Base-by-base conservation (phyloP, 2,797 vertebrate species). In the Clarias platycephalus region DNA sequence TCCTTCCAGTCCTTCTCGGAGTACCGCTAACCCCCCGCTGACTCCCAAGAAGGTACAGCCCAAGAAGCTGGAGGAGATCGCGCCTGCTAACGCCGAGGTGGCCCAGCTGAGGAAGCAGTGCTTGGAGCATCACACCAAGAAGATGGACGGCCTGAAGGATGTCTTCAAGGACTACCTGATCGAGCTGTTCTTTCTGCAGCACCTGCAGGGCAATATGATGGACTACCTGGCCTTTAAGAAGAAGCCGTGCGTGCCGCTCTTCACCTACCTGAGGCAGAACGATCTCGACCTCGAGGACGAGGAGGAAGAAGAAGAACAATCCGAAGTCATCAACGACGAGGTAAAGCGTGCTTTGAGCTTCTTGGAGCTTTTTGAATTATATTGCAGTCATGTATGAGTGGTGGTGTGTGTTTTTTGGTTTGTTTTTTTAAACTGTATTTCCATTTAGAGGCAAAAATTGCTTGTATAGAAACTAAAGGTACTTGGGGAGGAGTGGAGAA, bases 161-260 rank as follows among this genome's bases (percentile, higher is more conserved):
- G 94, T 96, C 85, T 99, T 97, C 91, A 97, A 96, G 92, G 98
- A 99, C 85, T 97, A 96, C 86, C 91, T 99, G 90, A 95, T 98
- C 0, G 98, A 99, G 89, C 94, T 99, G 44, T 99, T 99, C 92
- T 99, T 99, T 91, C 92, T 99, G 87, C 98, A 99, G 85, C 98
- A 99, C 88, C 96, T 99, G 26, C 98, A 99, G 90, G 98, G 98
- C 53, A 99, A 99, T 89, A 99, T 99, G 97, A 99, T 99, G 98
- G 98, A 99, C 90, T 99, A 98, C 72, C 76, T 99, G 63, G 95
- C 97, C 63, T 99, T 99, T 87, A 98, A 97, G 93, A 99, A 98
- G 94, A 99, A 99, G 83, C 97, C 96, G 0, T 98, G 97, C 87
- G 94, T 96, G 90, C 97, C 97, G 0, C 92, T 99, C 63, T 98